These are phyloP conservation scores for Campylorhamphus procurvoides DNA, from an alignment of 2,113 vertebrate species.

Conservation along the genomic window DNA sequence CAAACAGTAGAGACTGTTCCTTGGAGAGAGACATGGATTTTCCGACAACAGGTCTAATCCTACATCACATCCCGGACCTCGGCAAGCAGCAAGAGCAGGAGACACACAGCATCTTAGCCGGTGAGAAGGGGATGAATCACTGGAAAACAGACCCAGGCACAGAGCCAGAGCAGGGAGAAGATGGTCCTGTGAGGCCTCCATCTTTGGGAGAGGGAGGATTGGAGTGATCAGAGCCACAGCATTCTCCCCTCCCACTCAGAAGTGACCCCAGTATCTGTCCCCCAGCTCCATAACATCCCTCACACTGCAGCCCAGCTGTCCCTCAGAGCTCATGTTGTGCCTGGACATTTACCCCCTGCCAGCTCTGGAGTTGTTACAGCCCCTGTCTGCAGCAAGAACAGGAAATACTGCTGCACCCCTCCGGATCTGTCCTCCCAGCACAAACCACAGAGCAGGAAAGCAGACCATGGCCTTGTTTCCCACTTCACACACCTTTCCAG, in stretches of 20 bases:
- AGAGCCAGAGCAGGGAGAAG: conserved; percentile 14
- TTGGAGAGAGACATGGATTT: neutral
- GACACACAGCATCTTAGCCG: neutral
- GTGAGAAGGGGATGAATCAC: conserved; percentile 43
- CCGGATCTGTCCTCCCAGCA: neutral
- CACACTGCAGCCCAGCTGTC: neutral
- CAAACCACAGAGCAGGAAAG: neutral
- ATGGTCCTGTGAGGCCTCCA: neutral
- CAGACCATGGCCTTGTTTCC: neutral
- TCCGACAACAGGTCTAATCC: neutral
- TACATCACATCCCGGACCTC: neutral
- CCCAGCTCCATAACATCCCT: rapidly evolving
- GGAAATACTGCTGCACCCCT: neutral
- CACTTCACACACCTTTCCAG: neutral
- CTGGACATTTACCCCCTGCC: neutral
- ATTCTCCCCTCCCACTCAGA: neutral
- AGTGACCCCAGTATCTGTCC: neutral
- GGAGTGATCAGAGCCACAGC: neutral
- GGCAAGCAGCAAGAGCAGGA: neutral
- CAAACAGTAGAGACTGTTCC: neutral
- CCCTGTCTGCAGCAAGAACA: rapidly evolving
- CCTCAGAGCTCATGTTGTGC: neutral
- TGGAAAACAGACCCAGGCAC: conserved; percentile 27
- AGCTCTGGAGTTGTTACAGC: neutral
- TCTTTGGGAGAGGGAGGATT: neutral